Base-by-base conservation (phyloP, 92 coral and sea anemone genomes). In the Galaxea fascicularis region DNA sequence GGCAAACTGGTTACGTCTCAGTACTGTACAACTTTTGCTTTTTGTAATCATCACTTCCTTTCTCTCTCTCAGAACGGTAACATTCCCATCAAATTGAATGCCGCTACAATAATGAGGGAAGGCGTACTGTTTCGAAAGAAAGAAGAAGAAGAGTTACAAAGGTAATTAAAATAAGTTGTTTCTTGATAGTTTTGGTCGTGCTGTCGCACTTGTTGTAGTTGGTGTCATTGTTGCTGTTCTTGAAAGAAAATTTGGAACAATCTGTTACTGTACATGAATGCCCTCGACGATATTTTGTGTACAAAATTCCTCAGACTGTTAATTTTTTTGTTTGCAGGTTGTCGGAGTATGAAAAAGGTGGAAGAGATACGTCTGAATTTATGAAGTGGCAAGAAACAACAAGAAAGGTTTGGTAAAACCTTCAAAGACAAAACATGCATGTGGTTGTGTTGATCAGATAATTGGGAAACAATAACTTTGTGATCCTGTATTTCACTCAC, bases 61-160 rank as follows among this genome's bases (percentile, higher is more conserved):
- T 16, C 28, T 62, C 0, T 65, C 12, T 35, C 14, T 60, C 64
- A 96, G 99, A 63, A 78, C 67, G 98, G 92, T 21, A 94, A 94
- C 74, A 87, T 96, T 85, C 98, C 99, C 7, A 96, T 96, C 92
- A 91, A 91, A 53, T 60, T 96, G 60, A 96, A 96, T 80, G 98
- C 99, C 0, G 97, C 99, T 30, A 92, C 98, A 3, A 96, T 96
- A 31, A 92, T 96, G 99, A 92, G 99, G 82, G 99, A 96, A 77
- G 99, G 99, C 26, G 85, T 89, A 65, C 78, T 96, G 53, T 96
- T 94, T 87, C 97, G 94, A 68, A 96, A 94, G 89, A 96, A 92
- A 66, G 99, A 96, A 79, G 92, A 96, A 65, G 93, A 96, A 41
- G 98, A 94, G 68, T 83, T 94, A 1, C 93, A 88, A 77, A 93